Evolutionary conservation across 2,113 vertebrate genomes (phyloP), one percentile per base, ranked within the genome.

Genomic region (Xiphorhynchus elegans): DNA sequence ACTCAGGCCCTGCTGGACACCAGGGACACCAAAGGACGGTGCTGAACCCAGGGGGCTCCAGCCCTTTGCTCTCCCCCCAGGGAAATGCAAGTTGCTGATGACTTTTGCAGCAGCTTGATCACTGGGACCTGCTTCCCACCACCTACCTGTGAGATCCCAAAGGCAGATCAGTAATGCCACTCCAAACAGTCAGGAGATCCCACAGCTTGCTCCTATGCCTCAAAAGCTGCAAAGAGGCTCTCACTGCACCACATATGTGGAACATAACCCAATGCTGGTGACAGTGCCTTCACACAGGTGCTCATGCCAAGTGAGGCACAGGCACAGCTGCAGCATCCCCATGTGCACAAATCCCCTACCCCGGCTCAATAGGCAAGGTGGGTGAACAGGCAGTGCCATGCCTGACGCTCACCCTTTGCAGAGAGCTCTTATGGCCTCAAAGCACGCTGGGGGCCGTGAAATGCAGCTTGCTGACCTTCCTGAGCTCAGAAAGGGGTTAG

Each of bases 161-260:
- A 17, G 33, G 40, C 35, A 50, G 46, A 47, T 29, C 21, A n/a
- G 42, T 1, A 4, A 37, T 6, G 0, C 46, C 0, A 0, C 14
- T 29, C 47, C 37, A 4, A 53, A 76, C 4, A 58, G 56, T 24
- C 1, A 0, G 56, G 52, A 75, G 37, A 55, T 23, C 23, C 47
- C 6, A 2, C 0, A 2, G 52, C 39, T 31, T 91, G 55, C 29
- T 53, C 63, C 58, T 49, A 25, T 0, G 0, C 44, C 70, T 72
- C 0, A 0, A 52, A 62, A 79, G 58, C 70, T 35, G 21, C 42
- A 17, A 44, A 79, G 28, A 66, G 42, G 24, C 42, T 82, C 52
- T 58, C 2, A 4, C 31, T 52, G 40, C 1, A 3, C 23, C 9
- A 5, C 28, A 17, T 6, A 39, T 37, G 49, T 39, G 53, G 67